Percentiles rank a stretch among this genome's conserved stretches.
Conservation (phyloP, 2,888 invertebrate genomes). For the Microchrysa polita region DNA sequence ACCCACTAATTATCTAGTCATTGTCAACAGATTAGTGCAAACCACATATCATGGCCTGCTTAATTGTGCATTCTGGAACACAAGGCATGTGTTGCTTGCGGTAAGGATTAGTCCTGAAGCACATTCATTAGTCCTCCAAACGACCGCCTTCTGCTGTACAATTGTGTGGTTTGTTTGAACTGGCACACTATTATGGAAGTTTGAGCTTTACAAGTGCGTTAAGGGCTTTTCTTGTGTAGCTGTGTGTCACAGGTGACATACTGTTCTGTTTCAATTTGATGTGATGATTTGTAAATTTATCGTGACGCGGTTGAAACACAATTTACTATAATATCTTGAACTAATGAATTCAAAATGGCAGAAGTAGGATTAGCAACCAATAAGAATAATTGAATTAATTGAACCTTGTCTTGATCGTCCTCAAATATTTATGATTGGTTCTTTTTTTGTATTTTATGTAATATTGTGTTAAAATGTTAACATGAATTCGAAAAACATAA, state of each 20-base stretch:
- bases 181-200: background rate
- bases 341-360: too few relatives aligned
- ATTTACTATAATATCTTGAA: too few relatives aligned
- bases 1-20: conserved; percentile 39
- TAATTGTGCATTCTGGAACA: conserved; percentile 32
- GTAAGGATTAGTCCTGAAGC: conserved; percentile 18
- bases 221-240: background rate
- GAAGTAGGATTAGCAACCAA: too few relatives aligned
- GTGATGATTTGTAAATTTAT: too few relatives aligned
- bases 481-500: too few relatives aligned
- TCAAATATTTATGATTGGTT: too few relatives aligned
- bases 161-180: conserved; percentile 23
- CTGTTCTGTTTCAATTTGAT: too few relatives aligned
- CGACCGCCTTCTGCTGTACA: conserved; percentile 1
- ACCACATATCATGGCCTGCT: conserved; percentile 25
- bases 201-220: background rate
- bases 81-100: conserved; percentile 26
- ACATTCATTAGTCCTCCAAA: conserved; percentile 16
- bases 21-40: conserved; percentile 40
- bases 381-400: too few relatives aligned
- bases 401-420: too few relatives aligned
- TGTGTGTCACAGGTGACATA: background rate
- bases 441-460: too few relatives aligned
- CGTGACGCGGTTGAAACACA: too few relatives aligned
- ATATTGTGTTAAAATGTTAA: too few relatives aligned